Evolutionary conservation across 37 sponge, comb jelly and placozoan genomes (phyloP), one percentile per base, ranked within the genome.

Genomic region (Spongia lamella): DNA sequence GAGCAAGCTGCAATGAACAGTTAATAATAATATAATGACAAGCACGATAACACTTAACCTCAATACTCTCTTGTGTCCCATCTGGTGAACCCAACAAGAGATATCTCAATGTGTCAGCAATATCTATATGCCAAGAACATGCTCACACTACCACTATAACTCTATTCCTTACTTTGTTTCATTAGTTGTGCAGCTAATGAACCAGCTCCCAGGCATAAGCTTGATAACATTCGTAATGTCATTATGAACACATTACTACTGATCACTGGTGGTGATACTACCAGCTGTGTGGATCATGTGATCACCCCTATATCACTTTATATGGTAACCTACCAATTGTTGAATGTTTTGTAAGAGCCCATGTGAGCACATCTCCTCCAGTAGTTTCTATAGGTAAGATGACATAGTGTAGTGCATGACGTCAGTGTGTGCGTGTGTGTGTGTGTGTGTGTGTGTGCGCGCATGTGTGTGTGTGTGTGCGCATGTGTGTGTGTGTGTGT

Each of bases 281-380:
- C 84, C 69, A 97, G 66, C 92, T 93, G 75, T n/a, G 75, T 1
- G 38, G 7, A 35, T 14, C 40, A 37, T n/a, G n/a, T n/a, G n/a
- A n/a, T n/a, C n/a, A n/a, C n/a, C n/a, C n/a, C n/a, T n/a, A n/a
- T n/a, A n/a, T n/a, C n/a, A n/a, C n/a, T n/a, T n/a, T n/a, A n/a
- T n/a, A n/a, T n/a, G n/a, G n/a, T n/a, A n/a, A 69, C 92, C 63
- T 70, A 93, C 94, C 94, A 94, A 73, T 56, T 90, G 93, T 53
- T 94, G 95, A 0, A 94, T 40, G 59, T 83, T 88, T 1, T 57
- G 65, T 7, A 94, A 77, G 20, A 94, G 75, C 27, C 85, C 92
- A 60, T 77, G 70, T 25, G 81, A 66, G 29, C 80, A 88, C 14
- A 94, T 66, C 60, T 84, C 75, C 53, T 75, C 40, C 6, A 93